Percentiles rank a stretch among this genome's conserved stretches.
Conservation (phyloP, 2,888 invertebrate genomes). For the Ophion ellenae region DNA sequence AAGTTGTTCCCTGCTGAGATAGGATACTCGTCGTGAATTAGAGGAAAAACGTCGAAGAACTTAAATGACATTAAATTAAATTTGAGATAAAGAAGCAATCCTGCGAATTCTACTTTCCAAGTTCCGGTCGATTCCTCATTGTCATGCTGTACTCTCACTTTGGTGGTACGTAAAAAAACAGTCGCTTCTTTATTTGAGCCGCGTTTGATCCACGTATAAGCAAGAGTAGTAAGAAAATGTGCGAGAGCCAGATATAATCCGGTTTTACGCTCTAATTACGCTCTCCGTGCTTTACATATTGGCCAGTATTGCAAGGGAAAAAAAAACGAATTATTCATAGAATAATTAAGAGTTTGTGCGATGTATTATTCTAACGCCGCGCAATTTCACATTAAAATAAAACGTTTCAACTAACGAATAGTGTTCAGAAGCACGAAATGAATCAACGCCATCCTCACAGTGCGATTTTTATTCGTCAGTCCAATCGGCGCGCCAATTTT, state of each 20-base stretch:
- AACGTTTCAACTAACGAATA: neutral
- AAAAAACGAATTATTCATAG: neutral
- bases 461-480: slow-evolving; percentile 9
- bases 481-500: neutral
- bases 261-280: slow-evolving; percentile 61
- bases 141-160: slow-evolving; percentile 18
- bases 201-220: slow-evolving; percentile 19
- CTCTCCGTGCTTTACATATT: slow-evolving; percentile 27
- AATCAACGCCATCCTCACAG: neutral
- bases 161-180: neutral
- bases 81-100: slow-evolving; percentile 13
- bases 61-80: slow-evolving; percentile 32
- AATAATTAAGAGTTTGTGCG: slow-evolving; percentile 20
- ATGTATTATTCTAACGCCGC: neutral
- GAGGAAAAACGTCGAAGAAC: neutral
- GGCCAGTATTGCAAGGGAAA: slow-evolving; percentile 18
- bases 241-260: slow-evolving; percentile 40
- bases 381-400: neutral
- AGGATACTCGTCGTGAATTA: neutral
- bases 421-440: neutral
- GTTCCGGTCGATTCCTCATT: neutral
- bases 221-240: slow-evolving; percentile 24
- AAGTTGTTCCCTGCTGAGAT: neutral
- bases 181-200: slow-evolving; percentile 2
- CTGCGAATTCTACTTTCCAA: slow-evolving; percentile 25